phyloP scores from a whole-genome alignment of 1,140 invertebrate genomes.

The Drosophila kohkoa region DNA sequence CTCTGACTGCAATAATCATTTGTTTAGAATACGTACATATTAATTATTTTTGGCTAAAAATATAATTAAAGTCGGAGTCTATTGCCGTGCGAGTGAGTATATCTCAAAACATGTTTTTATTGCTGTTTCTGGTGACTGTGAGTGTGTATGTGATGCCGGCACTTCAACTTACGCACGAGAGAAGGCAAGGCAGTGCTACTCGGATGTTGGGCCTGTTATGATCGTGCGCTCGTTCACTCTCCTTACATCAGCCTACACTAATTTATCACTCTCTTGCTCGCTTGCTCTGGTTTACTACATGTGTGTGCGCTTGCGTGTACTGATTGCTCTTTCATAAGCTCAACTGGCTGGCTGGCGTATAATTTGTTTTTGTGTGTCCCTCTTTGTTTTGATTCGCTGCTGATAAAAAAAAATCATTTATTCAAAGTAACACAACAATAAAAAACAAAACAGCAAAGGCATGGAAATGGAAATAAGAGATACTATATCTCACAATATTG shows the following conservation, averaged over 20 bases:
- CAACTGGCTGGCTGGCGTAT: conserved; percentile 38
- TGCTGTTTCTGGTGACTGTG: background rate
- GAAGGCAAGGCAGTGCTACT: conserved; percentile 28
- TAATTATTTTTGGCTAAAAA: conserved; percentile 9
- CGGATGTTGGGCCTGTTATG: conserved; percentile 32
- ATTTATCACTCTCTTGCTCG: background rate
- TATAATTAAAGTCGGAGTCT: background rate
- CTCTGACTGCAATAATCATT: conserved; percentile 6
- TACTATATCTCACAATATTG: conserved; percentile 63
- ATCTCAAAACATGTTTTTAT: conserved; percentile 45
- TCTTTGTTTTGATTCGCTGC: conserved; percentile 69
- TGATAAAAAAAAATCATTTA: conserved; percentile 41
- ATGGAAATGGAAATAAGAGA: conserved; percentile 77
- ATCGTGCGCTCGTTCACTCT: conserved; percentile 33
- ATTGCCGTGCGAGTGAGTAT: background rate
- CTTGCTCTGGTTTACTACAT: background rate
- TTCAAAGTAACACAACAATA: background rate
- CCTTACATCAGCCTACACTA: conserved; percentile 11
- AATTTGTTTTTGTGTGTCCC: conserved; percentile 67
- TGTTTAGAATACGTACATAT: background rate
- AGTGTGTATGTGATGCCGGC: conserved; percentile 28
- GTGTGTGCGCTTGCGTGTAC: conserved; percentile 15
- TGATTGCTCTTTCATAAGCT: conserved; percentile 54
- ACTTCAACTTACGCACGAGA: conserved; percentile 25
- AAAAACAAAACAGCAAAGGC: conserved; percentile 31